A percentile compares a stretch with the other conserved stretches of the same genome.
Conservation (phyloP, 2,113 vertebrate species). For the Paraplagusia blochii region DNA sequence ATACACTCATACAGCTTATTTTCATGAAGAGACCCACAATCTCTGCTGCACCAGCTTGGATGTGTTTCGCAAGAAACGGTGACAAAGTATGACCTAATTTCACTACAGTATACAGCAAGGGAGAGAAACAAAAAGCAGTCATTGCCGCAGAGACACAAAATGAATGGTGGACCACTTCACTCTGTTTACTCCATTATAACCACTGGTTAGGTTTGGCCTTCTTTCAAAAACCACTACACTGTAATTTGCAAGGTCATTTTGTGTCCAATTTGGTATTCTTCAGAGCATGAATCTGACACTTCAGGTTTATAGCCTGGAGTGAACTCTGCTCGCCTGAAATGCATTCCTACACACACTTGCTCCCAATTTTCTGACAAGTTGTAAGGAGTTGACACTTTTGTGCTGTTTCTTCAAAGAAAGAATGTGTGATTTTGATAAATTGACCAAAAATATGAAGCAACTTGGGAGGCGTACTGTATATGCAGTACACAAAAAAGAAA, state of each 20-base stretch:
- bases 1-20: constrained; percentile 3
- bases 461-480: too few species aligned
- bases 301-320: constrained; percentile 10
- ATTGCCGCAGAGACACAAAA: constrained; percentile 2
- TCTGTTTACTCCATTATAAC: constrained; percentile 31
- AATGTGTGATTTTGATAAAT: too few species aligned
- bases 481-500: too few species aligned
- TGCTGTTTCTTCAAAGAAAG: not conserved
- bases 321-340: not conserved
- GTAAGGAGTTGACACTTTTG: too few species aligned
- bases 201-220: constrained; percentile 33
- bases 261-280: constrained; percentile 10
- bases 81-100: not conserved
- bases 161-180: constrained; percentile 6
- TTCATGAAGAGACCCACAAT: not conserved
- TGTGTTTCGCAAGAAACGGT: not conserved
- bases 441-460: too few species aligned
- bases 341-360: not conserved
- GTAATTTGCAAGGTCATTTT: constrained; percentile 24
- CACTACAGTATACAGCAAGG: not conserved
- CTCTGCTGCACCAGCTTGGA: not conserved
- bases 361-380: too few species aligned
- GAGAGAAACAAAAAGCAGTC: not conserved
- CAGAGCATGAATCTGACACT: constrained; percentile 7
- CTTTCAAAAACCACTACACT: constrained; percentile 26